These are phyloP conservation scores for Nyctibius grandis DNA, from an alignment of 2,797 vertebrate species.

Conservation along the genomic window DNA sequence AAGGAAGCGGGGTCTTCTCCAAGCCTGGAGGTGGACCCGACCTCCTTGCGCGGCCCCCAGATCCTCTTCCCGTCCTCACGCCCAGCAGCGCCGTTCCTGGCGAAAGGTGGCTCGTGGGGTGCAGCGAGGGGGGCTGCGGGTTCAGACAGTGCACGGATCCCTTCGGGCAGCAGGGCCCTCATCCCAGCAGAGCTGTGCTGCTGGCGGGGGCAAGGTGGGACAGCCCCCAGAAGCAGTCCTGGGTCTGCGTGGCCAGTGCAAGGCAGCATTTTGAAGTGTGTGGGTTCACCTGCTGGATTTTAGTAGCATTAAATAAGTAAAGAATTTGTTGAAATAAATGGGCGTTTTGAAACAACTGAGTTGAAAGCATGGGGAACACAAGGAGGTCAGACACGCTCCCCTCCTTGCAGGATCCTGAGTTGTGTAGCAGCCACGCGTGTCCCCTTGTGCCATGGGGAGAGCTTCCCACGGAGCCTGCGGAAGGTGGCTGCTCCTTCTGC, in stretches of 20 bases:
- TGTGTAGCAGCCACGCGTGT: rapidly evolving
- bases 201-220: not conserved
- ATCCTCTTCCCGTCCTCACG: not conserved
- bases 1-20: no score
- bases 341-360: not conserved
- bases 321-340: not conserved
- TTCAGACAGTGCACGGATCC: not conserved
- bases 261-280: not conserved
- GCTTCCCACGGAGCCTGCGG: not conserved
- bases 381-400: not conserved
- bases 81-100: not conserved
- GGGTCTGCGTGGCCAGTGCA: not conserved
- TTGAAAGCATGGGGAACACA: not conserved
- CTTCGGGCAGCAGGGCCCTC: not conserved
- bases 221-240: not conserved
- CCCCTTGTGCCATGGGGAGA: not conserved
- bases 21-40: not conserved
- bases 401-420: not conserved
- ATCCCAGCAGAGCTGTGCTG: rapidly evolving
- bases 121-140: not conserved
- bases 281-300: not conserved
- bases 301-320: not conserved
- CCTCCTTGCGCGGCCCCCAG: rapidly evolving
- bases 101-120: rapidly evolving
- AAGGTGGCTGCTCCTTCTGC: not conserved